Conservation (phyloP, 2,797 vertebrate species). For the Astyanax mexicanus region DNA sequence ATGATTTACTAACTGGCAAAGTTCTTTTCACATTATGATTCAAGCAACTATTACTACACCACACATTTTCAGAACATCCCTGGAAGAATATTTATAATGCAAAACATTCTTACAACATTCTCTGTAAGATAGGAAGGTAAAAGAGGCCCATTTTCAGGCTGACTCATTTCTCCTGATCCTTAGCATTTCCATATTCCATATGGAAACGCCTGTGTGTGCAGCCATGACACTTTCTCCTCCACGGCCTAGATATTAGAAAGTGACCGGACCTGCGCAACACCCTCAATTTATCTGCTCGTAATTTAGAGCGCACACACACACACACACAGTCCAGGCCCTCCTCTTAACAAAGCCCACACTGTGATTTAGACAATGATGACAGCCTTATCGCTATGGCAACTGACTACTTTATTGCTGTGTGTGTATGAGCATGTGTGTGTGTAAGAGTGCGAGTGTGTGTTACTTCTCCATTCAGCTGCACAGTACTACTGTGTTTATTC, state of each 20-base stretch:
- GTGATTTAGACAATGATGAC: conserved; percentile 13
- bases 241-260: conserved; percentile 20
- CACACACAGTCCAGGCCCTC: neutral
- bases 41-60: too few species aligned
- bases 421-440: too few species aligned
- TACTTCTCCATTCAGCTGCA: too few species aligned
- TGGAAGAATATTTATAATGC: too few species aligned
- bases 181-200: neutral
- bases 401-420: neutral
- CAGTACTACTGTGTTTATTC: too few species aligned
- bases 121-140: too few species aligned
- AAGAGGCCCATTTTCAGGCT: too few species aligned
- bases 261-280: conserved; percentile 6
- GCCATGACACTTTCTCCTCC: conserved; percentile 2
- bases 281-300: neutral
- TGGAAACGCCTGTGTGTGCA: neutral
- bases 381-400: conserved; percentile 24
- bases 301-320: conserved; percentile 1
- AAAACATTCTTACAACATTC: too few species aligned
- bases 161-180: neutral
- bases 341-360: neutral
- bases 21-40: too few species aligned
- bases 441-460: too few species aligned
- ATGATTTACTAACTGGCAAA: too few species aligned
- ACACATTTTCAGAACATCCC: too few species aligned